Evolutionary conservation across 1,140 invertebrate species (phyloP).

Genomic region (Neodiprion pinetum): DNA sequence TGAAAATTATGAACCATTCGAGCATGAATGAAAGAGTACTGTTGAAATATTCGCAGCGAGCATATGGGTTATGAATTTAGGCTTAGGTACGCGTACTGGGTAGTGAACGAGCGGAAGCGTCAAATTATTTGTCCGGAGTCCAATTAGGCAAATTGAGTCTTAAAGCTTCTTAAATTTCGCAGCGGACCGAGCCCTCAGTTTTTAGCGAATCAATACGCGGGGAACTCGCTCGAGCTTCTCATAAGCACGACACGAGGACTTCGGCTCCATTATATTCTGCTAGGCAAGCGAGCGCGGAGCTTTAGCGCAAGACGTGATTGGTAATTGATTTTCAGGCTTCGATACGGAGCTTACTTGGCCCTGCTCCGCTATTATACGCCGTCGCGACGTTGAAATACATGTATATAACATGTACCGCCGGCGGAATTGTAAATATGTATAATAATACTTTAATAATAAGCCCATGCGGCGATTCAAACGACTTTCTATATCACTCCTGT

Average conservation of each 20-base stretch:
- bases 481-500: not conserved
- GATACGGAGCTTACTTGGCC: constrained; percentile 31
- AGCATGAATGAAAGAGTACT: no score
- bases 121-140: not conserved
- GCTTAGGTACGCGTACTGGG: no score
- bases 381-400: not conserved
- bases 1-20: no score
- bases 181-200: not conserved
- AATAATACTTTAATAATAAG: not conserved
- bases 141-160: constrained; percentile 17
- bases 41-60: no score
- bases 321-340: constrained; percentile 51
- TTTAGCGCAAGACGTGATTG: constrained; percentile 48
- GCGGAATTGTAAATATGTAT: no score
- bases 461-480: not conserved
- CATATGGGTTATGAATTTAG: no score
- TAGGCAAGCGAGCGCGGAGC: constrained; percentile 41
- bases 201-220: constrained; percentile 38
- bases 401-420: not conserved
- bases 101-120: no score
- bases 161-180: constrained; percentile 6
- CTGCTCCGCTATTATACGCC: constrained; percentile 8
- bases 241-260: constrained; percentile 34
- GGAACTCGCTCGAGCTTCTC: constrained; percentile 33
- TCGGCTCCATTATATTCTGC: constrained; percentile 42